Base-by-base conservation (phyloP, 2,888 invertebrate species). In the Heterodera filipjevi region DNA sequence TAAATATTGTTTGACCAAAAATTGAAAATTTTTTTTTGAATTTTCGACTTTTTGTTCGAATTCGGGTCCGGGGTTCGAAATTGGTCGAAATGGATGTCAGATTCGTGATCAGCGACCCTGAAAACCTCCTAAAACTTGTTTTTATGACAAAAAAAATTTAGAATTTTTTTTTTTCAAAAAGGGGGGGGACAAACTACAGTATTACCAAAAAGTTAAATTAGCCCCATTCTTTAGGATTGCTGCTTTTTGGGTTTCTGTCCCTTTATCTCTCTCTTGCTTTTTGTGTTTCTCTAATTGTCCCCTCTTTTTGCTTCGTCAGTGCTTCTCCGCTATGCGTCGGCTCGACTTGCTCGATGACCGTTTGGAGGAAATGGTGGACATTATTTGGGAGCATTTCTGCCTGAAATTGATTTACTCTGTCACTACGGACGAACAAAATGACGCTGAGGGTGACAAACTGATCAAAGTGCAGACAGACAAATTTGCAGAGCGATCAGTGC, bases 271-370 rank as follows among this genome's bases (percentile, higher is more conserved):
- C n/a, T 22, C 70, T 27, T 27, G 8, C 22, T 32, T 77, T 76
- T 70, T 77, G 49, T 12, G 16, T 12, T 39, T 39, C 8, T 39
- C 39, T n/a, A n/a, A 39, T 2, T 39, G 39, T 39, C 39, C 12
- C 39, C 39, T 12, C 39, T 39, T 39, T 71, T 66, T 79, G n/a
- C n/a, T n/a, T n/a, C n/a, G n/a, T 64, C 27, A 83, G 79, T 79
- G 79, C n/a, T 78, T 84, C 14, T 77, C 82, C 1, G 84, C 84
- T 2, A 83, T 84, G 84, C 77, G 81, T 22, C 80, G 81, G 79
- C 80, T 84, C 22, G 82, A 80, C 0, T 79, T 81, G 46, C 76
- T 84, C 8, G 71, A 77, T 0, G 79, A 78, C 70, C 79, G 82
- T 14, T 32, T 84, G 49, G 77, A 71, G 6, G 73, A 80, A 0